A percentile compares a stretch with the other conserved stretches of the same genome.
These are phyloP conservation scores for Sphinx pinastri DNA, from an alignment of 2,888 invertebrate genomes.

Conservation along the genomic window DNA sequence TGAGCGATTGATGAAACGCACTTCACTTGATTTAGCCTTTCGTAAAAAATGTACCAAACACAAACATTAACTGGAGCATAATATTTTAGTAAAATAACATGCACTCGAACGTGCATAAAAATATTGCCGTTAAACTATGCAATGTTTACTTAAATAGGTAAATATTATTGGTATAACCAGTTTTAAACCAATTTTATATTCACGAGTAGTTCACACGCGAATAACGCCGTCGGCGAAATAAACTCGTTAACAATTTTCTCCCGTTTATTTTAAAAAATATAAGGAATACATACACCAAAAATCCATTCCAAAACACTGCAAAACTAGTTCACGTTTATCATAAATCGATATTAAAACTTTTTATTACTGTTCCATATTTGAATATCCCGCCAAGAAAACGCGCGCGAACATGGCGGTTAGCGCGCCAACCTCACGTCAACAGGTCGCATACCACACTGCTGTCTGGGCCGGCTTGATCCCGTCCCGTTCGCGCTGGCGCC, in stretches of 20 bases:
- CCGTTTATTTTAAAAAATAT: not conserved
- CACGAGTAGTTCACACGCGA: not conserved
- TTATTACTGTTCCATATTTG: conserved; percentile 46
- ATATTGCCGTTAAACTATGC: not conserved
- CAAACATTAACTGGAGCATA: not conserved
- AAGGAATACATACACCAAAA: conserved; percentile 26
- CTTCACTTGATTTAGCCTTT: not conserved
- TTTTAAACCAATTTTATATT: not conserved
- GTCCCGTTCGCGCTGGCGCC: conserved; percentile 76
- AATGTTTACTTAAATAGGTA: not conserved
- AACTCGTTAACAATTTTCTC: not conserved
- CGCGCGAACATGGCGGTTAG: conserved; percentile 45
- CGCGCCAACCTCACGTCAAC: conserved; percentile 76
- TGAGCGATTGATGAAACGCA: conserved; percentile 25
- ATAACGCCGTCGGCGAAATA: not conserved
- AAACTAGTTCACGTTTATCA: conserved; percentile 33
- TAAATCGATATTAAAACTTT: conserved; percentile 41
- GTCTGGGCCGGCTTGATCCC: conserved; percentile 54
- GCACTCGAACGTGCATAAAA: no score
- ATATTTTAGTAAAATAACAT: not conserved
- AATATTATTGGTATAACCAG: not conserved
- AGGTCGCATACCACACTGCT: conserved; percentile 80
- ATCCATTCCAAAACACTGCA: not conserved
- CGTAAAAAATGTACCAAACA: not conserved
- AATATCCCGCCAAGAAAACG: conserved; percentile 55